Conservation (phyloP, 2,888 invertebrate genomes). For the Torymus auratus region DNA sequence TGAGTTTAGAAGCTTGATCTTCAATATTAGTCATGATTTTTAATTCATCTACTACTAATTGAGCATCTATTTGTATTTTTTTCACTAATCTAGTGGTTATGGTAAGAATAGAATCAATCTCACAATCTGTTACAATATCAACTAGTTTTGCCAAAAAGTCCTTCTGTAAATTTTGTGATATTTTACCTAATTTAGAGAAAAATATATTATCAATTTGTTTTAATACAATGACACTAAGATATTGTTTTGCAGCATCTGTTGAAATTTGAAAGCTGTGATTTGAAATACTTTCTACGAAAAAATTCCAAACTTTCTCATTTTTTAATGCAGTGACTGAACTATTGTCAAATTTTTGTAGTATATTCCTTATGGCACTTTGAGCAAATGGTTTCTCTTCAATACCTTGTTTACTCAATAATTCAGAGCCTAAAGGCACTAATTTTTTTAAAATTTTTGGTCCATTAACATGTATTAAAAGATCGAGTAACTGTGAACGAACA, state of each 20-base stretch:
- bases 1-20: conserved; percentile 40
- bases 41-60: conserved; percentile 80
- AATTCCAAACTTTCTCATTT: conserved; percentile 79
- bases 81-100: conserved; percentile 82
- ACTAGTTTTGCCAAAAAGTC: conserved; percentile 69
- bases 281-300: conserved; percentile 79
- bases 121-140: conserved; percentile 71
- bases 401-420: conserved; percentile 70
- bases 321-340: conserved; percentile 77
- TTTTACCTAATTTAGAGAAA: conserved; percentile 72
- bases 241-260: conserved; percentile 74
- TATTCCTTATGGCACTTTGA: conserved; percentile 78
- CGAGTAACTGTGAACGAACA: conserved; percentile 78
- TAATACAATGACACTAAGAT: conserved; percentile 78
- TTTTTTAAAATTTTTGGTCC: conserved; percentile 76
- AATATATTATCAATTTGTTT: conserved; percentile 80
- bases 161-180: conserved; percentile 62
- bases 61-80: conserved; percentile 82
- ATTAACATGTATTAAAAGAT: conserved; percentile 77
- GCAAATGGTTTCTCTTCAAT: conserved; percentile 74
- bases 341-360: conserved; percentile 80
- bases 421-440: conserved; percentile 70
- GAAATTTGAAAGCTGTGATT: conserved; percentile 77
- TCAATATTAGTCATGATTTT: conserved; percentile 78
- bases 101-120: conserved; percentile 71